These are phyloP conservation scores for Cololabis saira DNA, from an alignment of 2,113 vertebrate genomes.

Conservation along the genomic window DNA sequence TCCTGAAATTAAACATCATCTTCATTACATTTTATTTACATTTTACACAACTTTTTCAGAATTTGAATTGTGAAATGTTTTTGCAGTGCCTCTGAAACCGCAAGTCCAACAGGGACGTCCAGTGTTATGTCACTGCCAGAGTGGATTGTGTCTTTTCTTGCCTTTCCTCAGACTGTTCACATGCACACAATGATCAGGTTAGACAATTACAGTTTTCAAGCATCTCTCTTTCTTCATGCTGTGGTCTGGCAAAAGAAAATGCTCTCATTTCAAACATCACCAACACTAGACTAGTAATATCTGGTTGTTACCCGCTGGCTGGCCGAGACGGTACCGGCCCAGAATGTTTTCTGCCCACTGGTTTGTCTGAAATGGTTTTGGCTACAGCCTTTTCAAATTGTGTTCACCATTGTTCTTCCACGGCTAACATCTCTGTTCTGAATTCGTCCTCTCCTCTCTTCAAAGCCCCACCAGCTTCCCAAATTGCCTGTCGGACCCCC, in stretches of 20 bases:
- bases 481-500: slow-evolving; percentile 66
- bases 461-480: slow-evolving; percentile 51
- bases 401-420: slow-evolving; percentile 40
- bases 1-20: too few relatives aligned
- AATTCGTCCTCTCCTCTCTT: slow-evolving; percentile 36
- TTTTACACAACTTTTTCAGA: background rate
- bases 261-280: slow-evolving; percentile 54
- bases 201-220: slow-evolving; percentile 48
- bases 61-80: background rate
- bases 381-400: slow-evolving; percentile 30
- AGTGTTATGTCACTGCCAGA: slow-evolving; percentile 14
- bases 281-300: slow-evolving; percentile 56
- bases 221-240: slow-evolving; percentile 47
- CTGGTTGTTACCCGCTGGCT: slow-evolving; percentile 55
- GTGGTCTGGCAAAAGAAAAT: slow-evolving; percentile 51
- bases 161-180: slow-evolving; percentile 36
- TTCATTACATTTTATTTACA: background rate
- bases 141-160: slow-evolving; percentile 11
- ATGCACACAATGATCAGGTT: slow-evolving; percentile 50
- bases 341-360: slow-evolving; percentile 61
- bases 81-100: slow-evolving; percentile 1
- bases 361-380: slow-evolving; percentile 55
- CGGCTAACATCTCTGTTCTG: too few relatives aligned
- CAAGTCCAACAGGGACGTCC: background rate
- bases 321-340: slow-evolving; percentile 40